A percentile compares a stretch with the other conserved stretches of the same genome.
phyloP scores from a whole-genome alignment of 2,113 vertebrate genomes.

The Oceanodroma tethys region DNA sequence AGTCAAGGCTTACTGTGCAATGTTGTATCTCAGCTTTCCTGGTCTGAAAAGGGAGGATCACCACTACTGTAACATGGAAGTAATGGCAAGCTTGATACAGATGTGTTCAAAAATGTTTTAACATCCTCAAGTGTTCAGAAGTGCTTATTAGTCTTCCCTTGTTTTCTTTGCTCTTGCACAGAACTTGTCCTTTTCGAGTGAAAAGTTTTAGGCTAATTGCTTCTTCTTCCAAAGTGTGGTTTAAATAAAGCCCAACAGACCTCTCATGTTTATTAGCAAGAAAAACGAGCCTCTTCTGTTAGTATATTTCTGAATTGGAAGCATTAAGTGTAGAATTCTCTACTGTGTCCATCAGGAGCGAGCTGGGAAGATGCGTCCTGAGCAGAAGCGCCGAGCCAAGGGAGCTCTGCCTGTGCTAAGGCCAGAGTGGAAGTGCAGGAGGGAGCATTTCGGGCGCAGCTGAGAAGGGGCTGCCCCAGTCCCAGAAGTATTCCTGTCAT shows the following conservation, averaged over 20 bases:
- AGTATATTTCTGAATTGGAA: neutral
- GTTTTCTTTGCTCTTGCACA: neutral
- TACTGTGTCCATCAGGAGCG: accelerated
- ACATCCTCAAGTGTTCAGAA: neutral
- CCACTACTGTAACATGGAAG: neutral
- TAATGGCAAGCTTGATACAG: neutral
- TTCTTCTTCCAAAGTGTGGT: neutral
- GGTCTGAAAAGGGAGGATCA: neutral
- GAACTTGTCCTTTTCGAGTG: neutral
- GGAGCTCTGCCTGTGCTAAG: neutral
- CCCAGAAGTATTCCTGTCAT: neutral
- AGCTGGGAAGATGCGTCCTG: neutral
- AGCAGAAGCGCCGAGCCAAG: neutral
- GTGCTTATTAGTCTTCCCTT: neutral
- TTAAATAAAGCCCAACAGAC: neutral
- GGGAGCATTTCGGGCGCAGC: neutral
- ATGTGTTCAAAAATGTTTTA: neutral
- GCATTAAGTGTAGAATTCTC: neutral
- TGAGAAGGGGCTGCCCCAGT: neutral
- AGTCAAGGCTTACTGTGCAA: neutral
- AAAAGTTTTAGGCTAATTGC: neutral
- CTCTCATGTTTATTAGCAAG: neutral
- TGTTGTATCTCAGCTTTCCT: neutral
- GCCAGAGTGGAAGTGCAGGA: neutral
- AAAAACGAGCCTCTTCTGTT: neutral